Evolutionary conservation across 2,797 vertebrate species (phyloP).

Genomic region (Threskiornis aethiopicus): DNA sequence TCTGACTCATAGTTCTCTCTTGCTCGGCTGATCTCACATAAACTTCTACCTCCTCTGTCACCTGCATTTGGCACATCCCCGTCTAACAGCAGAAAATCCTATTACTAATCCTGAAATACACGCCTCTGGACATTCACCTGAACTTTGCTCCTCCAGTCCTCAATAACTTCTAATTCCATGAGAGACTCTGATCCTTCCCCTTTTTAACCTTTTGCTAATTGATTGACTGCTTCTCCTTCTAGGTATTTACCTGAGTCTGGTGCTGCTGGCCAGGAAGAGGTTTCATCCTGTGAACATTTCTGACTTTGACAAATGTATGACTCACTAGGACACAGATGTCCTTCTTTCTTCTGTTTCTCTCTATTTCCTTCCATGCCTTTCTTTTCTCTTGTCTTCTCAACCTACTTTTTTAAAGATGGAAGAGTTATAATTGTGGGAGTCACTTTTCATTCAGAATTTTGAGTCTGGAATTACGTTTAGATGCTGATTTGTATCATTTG

Average conservation of each 20-base stretch:
- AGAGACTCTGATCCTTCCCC: not conserved
- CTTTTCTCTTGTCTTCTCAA: not conserved
- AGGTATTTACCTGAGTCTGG: not conserved
- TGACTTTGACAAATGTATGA: not conserved
- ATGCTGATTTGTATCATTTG: not conserved
- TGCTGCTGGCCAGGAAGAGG: not conserved
- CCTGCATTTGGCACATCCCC: not conserved
- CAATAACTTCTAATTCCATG: not conserved
- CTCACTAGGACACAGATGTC: not conserved
- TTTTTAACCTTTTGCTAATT: not conserved
- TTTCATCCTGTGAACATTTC: not conserved
- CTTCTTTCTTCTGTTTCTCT: not conserved
- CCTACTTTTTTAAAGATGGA: not conserved
- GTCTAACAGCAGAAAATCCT: not conserved
- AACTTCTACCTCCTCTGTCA: not conserved
- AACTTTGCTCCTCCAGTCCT: not conserved
- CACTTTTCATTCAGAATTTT: not conserved
- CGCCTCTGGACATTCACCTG: not conserved
- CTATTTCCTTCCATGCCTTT: not conserved
- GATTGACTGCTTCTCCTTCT: not conserved
- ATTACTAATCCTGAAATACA: not conserved
- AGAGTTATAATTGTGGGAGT: not conserved
- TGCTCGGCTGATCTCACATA: accelerated
- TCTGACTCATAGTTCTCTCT: not conserved
- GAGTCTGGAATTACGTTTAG: not conserved